phyloP scores from a whole-genome alignment of 2,797 vertebrate genomes.

The Sebastes miniatus region DNA sequence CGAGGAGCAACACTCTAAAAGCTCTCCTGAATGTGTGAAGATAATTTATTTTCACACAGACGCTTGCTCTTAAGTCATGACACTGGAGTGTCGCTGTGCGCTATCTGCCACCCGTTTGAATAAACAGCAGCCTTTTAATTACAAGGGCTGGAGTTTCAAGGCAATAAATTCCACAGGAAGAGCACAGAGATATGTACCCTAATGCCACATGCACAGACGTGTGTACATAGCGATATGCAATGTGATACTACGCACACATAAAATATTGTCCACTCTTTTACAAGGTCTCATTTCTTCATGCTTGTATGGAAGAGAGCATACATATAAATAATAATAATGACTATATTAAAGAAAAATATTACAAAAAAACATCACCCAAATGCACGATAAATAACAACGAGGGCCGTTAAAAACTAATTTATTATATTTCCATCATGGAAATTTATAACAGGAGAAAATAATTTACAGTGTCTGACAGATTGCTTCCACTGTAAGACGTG shows the following conservation, averaged over 20 bases:
- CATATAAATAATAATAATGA: background rate
- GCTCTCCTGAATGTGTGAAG: constrained; percentile 39
- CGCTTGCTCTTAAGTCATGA: constrained; percentile 44
- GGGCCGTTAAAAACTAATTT: constrained; percentile 29
- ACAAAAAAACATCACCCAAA: background rate
- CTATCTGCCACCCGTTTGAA: constrained; percentile 37
- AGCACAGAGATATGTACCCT: constrained; percentile 10
- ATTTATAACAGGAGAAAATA: constrained; percentile 43
- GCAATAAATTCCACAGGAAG: constrained; percentile 33
- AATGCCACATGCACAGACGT: constrained; percentile 7
- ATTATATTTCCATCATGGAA: constrained; percentile 19
- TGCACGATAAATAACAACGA: constrained; percentile 6
- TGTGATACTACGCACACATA: background rate
- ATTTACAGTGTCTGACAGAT: constrained; percentile 64
- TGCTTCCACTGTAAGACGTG: constrained; percentile 46
- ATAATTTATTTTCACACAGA: constrained; percentile 56
- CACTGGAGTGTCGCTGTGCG: constrained; percentile 37
- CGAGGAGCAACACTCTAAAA: constrained; percentile 34
- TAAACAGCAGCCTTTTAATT: constrained; percentile 66
- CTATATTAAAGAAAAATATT: background rate
- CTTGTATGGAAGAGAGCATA: background rate
- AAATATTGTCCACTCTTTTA: background rate
- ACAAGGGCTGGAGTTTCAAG: constrained; percentile 36
- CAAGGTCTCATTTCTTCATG: background rate
- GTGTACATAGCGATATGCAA: background rate